A percentile compares a stretch with the other conserved stretches of the same genome.
These are phyloP conservation scores for Brachirus orientalis DNA, from an alignment of 2,113 vertebrate genomes.

Conservation along the genomic window DNA sequence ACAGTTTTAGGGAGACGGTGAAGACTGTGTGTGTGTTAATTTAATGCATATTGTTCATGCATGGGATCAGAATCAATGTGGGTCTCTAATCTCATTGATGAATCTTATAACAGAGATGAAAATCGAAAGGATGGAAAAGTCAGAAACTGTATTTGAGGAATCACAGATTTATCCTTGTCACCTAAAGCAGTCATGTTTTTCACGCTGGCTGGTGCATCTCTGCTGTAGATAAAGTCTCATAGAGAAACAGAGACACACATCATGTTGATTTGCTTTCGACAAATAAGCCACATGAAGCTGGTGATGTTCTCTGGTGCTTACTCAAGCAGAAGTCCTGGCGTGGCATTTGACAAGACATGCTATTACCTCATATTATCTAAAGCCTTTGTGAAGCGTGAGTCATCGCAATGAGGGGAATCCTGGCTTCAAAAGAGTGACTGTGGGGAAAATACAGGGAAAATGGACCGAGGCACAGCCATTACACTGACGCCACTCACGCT, in stretches of 20 bases:
- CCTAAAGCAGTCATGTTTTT: too few relatives aligned
- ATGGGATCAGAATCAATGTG: too few relatives aligned
- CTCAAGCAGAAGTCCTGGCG: conserved; percentile 57
- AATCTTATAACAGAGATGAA: too few relatives aligned
- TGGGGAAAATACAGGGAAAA: not conserved
- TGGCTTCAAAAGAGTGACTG: conserved; percentile 22
- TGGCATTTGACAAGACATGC: conserved; percentile 42
- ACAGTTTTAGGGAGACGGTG: too few relatives aligned
- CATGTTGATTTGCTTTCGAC: conserved; percentile 4
- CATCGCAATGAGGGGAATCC: conserved; percentile 38
- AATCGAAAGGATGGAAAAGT: too few relatives aligned
- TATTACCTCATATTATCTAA: conserved; percentile 46
- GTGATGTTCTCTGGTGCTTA: conserved; percentile 27
- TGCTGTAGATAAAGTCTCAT: not conserved
- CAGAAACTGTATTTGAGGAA: too few relatives aligned
- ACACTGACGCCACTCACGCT: too few relatives aligned
- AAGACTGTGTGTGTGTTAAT: too few relatives aligned
- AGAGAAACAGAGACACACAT: not conserved
- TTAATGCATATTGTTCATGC: too few relatives aligned
- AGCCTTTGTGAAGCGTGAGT: conserved; percentile 43
- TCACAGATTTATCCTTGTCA: not conserved
- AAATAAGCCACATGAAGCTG: not conserved
- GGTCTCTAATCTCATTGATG: too few relatives aligned
- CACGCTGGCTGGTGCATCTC: not conserved
- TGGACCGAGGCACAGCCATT: not conserved